Conservation (phyloP, 1,140 invertebrate species). For the Drosophila elegans region DNA sequence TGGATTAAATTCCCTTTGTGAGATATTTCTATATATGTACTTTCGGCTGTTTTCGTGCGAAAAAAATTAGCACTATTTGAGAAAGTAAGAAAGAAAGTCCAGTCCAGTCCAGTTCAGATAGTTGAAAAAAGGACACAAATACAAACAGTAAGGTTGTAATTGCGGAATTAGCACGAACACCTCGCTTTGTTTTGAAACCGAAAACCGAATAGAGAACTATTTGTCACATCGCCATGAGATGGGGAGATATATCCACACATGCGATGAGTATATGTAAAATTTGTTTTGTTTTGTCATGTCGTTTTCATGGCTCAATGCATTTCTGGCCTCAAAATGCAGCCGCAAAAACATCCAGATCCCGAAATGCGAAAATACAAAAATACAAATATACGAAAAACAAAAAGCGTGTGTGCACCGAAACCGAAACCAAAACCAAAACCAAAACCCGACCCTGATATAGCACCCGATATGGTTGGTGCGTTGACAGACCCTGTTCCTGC, state of each 20-base stretch:
- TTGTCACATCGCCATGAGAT: slow-evolving; percentile 57
- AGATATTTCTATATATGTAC: not conserved
- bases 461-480: slow-evolving; percentile 10
- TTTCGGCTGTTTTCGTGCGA: slow-evolving; percentile 59
- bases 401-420: slow-evolving; percentile 5
- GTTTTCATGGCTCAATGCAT: slow-evolving; percentile 81
- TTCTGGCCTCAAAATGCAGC: slow-evolving; percentile 32
- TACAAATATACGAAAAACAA: too few relatives aligned
- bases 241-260: slow-evolving; percentile 10
- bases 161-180: slow-evolving; percentile 76
- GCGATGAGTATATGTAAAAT: slow-evolving; percentile 66
- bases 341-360: slow-evolving; percentile 45
- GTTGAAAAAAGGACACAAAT: not conserved
- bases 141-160: slow-evolving; percentile 43
- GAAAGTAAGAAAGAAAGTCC: not conserved
- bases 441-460: slow-evolving; percentile 19
- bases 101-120: not conserved
- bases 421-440: slow-evolving; percentile 20
- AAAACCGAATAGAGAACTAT: slow-evolving; percentile 41
- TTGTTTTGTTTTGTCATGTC: slow-evolving; percentile 84
- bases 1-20: slow-evolving; percentile 66
- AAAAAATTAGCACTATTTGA: slow-evolving; percentile 61
- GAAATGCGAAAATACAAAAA: slow-evolving; percentile 1
- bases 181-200: slow-evolving; percentile 67
- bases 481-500: slow-evolving; percentile 6